These are phyloP conservation scores for Enchytraeus crypticus DNA, from an alignment of 2,888 invertebrate species.

Conservation along the genomic window DNA sequence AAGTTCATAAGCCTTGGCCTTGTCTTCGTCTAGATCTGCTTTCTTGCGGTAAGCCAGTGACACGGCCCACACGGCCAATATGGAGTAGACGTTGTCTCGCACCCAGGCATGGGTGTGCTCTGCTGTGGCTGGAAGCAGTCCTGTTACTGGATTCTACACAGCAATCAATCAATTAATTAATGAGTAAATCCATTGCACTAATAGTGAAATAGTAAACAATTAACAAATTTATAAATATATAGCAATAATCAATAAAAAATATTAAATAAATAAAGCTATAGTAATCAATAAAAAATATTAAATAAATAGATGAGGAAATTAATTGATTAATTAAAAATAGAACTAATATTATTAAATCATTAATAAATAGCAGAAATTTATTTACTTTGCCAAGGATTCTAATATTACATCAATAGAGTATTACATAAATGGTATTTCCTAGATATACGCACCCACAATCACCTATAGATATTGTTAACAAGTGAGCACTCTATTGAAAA, in stretches of 20 bases:
- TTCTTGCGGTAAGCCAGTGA: slow-evolving; percentile 98
- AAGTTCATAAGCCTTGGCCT: slow-evolving; percentile 92
- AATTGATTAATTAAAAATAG: too few species aligned
- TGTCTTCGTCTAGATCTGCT: slow-evolving; percentile 95
- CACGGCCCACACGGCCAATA: slow-evolving; percentile 92
- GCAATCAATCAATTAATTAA: neutral
- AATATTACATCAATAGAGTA: too few species aligned
- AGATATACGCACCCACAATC: too few species aligned
- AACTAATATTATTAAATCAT: too few species aligned
- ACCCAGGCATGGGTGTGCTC: slow-evolving; percentile 70
- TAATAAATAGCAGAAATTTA: too few species aligned
- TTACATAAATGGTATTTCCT: too few species aligned
- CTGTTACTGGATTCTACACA: slow-evolving; percentile 84
- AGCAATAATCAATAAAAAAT: neutral
- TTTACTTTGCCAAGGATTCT: too few species aligned
- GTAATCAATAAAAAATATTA: too few species aligned
- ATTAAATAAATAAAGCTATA: too few species aligned
- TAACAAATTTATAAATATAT: neutral
- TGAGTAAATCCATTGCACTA: neutral
- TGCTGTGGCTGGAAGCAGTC: slow-evolving; percentile 78
- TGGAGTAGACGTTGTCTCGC: slow-evolving; percentile 93
- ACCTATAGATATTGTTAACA: too few species aligned
- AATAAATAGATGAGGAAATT: too few species aligned
- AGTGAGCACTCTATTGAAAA: too few species aligned
- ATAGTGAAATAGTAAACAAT: neutral